Evolutionary conservation across 2,113 vertebrate species (phyloP), one percentile per base, ranked within the genome.

Genomic region (Sander lucioperca): DNA sequence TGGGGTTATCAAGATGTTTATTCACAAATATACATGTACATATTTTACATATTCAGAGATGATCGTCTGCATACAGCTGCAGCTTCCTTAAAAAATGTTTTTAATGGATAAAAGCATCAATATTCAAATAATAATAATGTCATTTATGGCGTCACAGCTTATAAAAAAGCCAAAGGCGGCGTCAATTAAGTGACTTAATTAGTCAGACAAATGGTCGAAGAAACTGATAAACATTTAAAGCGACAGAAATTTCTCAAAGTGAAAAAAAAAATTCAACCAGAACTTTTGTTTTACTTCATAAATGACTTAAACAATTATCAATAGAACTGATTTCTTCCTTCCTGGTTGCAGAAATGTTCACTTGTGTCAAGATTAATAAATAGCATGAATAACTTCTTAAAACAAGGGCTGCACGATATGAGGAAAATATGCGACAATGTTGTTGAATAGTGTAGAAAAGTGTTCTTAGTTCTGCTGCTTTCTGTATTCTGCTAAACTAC

Each of bases 11-110:
- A 6, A 33, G 2, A 18, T 3, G 0, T 84, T 80, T 77, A 79
- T 86, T 83, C 2, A 13, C 23, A 58, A 10, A 79, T 45, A 63
- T 47, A 88, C 2, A 39, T 57, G 11, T 48, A 72, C 67, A 84
- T 36, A 36, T 69, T 59, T 83, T 57, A 43, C 66, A 85, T 11
- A 0, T 25, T 56, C 27, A 33, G 30, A 58, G 6, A 21, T 16
- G 11, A 27, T 58, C 50, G 45, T 67, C 33, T 57, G 4, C 64
- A 62, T n/a, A 18, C 36, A 64, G 63, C 47, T 62, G 58, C 70
- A 72, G 47, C 36, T 10, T 39, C 36, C 39, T 39, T 39, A 39
- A 39, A 39, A 39, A 0, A 33, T 33, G 30, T 1, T 30, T 30
- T 30, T 5, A 33, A 33, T 33, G 30, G 30, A 33, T 33, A 33